Evolutionary conservation across 2,888 invertebrate genomes (phyloP).

Genomic region (Parthenolecanium corni): DNA sequence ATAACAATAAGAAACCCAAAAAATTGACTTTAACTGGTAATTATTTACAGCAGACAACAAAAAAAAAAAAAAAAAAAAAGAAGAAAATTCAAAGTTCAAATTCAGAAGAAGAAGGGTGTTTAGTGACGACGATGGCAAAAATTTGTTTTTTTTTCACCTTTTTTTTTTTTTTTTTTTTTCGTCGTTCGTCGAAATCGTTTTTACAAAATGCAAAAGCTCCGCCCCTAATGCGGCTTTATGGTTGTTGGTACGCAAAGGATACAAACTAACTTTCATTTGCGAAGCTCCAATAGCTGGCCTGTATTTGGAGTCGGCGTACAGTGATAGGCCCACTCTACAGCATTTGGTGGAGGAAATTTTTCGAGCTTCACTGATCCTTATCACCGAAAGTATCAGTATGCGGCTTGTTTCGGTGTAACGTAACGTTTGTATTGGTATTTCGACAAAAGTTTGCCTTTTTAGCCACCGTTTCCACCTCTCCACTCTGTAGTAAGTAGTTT

Average conservation of each 20-base stretch:
- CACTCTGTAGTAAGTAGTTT: too few relatives aligned
- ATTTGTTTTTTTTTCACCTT: neutral
- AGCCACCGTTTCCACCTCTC: too few relatives aligned
- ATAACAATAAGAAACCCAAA: too few relatives aligned
- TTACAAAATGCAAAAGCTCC: slow-evolving; percentile 4
- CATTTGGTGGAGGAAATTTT: slow-evolving; percentile 1
- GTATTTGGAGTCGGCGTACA: slow-evolving; percentile 16
- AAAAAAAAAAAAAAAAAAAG: too few relatives aligned
- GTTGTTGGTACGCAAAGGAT: slow-evolving; percentile 13
- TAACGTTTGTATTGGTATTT: neutral
- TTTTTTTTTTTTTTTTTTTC: neutral
- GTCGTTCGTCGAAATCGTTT: too few relatives aligned
- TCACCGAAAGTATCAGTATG: slow-evolving; percentile 16
- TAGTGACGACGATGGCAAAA: neutral
- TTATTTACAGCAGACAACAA: too few relatives aligned
- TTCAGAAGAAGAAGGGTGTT: too few relatives aligned
- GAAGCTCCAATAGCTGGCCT: neutral
- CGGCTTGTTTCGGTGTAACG: slow-evolving; percentile 14
- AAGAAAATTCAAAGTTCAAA: too few relatives aligned
- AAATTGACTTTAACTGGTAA: too few relatives aligned
- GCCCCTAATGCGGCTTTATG: slow-evolving; percentile 4
- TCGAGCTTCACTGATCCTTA: slow-evolving; percentile 16
- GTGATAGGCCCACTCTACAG: neutral
- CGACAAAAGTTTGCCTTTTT: too few relatives aligned
- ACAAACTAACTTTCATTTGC: slow-evolving; percentile 11